Conservation (phyloP, 2,797 vertebrate genomes). For the Melanotaenia pygmaea region DNA sequence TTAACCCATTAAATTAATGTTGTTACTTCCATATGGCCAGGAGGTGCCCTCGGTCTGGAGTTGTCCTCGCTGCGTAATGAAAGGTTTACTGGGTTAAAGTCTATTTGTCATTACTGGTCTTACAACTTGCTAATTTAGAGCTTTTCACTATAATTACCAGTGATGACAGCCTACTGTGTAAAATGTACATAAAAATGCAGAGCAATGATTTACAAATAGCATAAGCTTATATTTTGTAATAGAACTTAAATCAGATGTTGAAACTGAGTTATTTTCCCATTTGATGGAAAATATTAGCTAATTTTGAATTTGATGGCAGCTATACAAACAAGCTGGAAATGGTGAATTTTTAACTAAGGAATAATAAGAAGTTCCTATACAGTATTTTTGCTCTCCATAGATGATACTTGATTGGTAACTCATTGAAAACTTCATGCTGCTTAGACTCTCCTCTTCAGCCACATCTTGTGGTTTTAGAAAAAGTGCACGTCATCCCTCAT, state of each 20-base stretch:
- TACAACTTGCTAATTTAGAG: background rate
- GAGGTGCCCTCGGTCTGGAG: background rate
- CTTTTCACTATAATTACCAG: background rate
- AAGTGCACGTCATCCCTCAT: background rate
- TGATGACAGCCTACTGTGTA: background rate
- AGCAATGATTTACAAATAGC: background rate
- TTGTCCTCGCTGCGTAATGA: background rate
- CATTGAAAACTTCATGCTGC: too few relatives aligned
- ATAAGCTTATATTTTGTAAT: background rate
- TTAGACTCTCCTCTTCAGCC: background rate
- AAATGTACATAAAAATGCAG: background rate
- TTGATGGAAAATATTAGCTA: background rate
- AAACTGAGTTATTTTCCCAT: background rate
- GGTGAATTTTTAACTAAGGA: background rate
- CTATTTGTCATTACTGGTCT: background rate
- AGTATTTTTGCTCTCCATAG: too few relatives aligned
- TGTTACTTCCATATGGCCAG: background rate
- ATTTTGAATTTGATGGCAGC: background rate
- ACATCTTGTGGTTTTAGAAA: background rate
- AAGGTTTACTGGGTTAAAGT: background rate
- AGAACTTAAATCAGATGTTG: background rate
- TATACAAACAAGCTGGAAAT: background rate
- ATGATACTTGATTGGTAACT: too few relatives aligned
- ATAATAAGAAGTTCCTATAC: background rate
- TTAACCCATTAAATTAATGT: background rate